Evolutionary conservation across 2,113 vertebrate genomes (phyloP).

Genomic region (Pipa parva): DNA sequence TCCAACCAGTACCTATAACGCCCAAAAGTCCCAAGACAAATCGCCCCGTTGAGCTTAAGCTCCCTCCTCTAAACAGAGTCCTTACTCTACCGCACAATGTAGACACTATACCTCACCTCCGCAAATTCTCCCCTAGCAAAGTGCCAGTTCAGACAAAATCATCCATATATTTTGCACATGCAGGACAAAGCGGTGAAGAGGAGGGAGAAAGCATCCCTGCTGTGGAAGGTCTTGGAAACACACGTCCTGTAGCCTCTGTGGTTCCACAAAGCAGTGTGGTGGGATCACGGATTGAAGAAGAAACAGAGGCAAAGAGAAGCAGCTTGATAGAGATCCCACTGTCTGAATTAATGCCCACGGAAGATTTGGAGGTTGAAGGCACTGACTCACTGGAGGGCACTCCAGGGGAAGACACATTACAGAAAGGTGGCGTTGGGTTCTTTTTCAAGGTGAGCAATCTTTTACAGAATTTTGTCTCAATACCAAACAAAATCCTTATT

Average conservation of each 20-base stretch:
- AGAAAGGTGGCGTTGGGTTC: constrained; percentile 71
- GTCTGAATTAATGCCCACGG: constrained; percentile 60
- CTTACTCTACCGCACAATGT: constrained; percentile 74
- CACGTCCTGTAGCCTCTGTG: constrained; percentile 34
- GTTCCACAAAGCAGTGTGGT: constrained; percentile 48
- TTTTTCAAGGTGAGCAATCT: constrained; percentile 70
- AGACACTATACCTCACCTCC: constrained; percentile 79
- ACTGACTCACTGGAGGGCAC: constrained; percentile 70
- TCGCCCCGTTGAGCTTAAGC: constrained; percentile 64
- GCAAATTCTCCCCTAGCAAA: constrained; percentile 75
- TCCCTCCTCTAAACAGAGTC: constrained; percentile 67
- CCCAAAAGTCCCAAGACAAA: constrained; percentile 78
- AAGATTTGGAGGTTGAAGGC: constrained; percentile 61
- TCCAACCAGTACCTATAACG: constrained; percentile 44
- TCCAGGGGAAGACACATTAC: constrained; percentile 56
- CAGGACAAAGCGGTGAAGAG: constrained; percentile 29
- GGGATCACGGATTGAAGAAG: constrained; percentile 40
- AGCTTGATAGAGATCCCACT: constrained; percentile 81
- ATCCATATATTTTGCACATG: constrained; percentile 71
- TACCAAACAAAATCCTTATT: no score
- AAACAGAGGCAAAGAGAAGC: constrained; percentile 55
- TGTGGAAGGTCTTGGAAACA: constrained; percentile 58
- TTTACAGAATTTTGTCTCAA: no score
- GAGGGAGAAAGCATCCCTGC: constrained; percentile 44
- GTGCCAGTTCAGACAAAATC: constrained; percentile 78